Evolutionary conservation across 2,797 vertebrate species (phyloP).

Genomic region (Fringilla coelebs): DNA sequence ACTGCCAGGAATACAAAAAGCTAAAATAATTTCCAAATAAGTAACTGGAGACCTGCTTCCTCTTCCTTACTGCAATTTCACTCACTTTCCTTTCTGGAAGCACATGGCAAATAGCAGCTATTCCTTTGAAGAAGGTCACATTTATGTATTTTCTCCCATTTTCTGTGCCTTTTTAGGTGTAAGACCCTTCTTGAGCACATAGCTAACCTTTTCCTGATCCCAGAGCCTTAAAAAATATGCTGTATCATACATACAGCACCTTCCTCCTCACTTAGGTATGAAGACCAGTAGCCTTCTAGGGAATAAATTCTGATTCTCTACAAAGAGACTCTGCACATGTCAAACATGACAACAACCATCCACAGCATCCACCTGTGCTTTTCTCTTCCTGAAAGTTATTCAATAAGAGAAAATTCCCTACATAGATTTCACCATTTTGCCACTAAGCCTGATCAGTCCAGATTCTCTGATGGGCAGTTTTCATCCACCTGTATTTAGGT

Average conservation of each 20-base stretch:
- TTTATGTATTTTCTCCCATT: neutral
- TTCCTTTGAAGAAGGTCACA: neutral
- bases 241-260: neutral
- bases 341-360: neutral
- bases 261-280: neutral
- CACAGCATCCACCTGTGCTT: neutral
- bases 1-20: neutral
- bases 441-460: neutral
- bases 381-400: neutral
- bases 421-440: neutral
- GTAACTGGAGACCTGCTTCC: neutral
- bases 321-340: neutral
- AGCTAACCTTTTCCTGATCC: rapidly evolving
- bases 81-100: neutral
- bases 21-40: neutral
- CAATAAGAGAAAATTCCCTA: neutral
- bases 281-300: neutral
- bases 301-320: neutral
- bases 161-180: neutral
- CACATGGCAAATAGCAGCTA: neutral
- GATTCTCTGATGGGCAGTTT: neutral
- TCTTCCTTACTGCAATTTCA: neutral
- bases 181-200: neutral
- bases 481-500: neutral
- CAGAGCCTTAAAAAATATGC: neutral